Conservation (phyloP, 2,113 vertebrate species). For the Phalacrocorax carbo region DNA sequence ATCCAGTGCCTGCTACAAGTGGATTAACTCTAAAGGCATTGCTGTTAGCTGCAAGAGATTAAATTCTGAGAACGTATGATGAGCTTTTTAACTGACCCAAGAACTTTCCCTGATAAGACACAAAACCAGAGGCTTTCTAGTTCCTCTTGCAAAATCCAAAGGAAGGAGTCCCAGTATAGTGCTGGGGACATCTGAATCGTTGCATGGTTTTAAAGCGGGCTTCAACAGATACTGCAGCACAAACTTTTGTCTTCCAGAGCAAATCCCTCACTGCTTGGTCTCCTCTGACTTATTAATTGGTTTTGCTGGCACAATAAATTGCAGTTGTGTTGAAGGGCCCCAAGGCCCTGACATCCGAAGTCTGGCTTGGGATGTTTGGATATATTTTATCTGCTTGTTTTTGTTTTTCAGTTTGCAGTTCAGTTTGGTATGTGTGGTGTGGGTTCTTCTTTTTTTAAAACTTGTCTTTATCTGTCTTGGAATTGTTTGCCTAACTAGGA, state of each 20-base stretch:
- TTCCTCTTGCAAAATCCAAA: neutral
- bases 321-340: constrained; percentile 26
- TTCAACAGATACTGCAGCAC: neutral
- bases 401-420: constrained; percentile 31
- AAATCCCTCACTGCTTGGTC: neutral
- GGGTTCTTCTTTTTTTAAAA: neutral
- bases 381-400: constrained; percentile 35
- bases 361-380: constrained; percentile 33
- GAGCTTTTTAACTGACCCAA: neutral
- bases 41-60: neutral
- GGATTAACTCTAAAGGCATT: neutral
- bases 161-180: neutral
- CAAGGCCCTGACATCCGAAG: neutral
- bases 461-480: constrained; percentile 15
- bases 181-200: neutral
- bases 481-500: neutral
- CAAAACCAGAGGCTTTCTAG: neutral
- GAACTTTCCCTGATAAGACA: neutral
- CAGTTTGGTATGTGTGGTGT: constrained; percentile 3
- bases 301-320: constrained; percentile 39
- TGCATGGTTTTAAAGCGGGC: neutral
- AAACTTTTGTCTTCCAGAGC: neutral
- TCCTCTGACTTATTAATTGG: constrained; percentile 47
- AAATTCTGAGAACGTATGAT: neutral
- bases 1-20: neutral